phyloP scores from a whole-genome alignment of 2,797 vertebrate species.

The Siniperca obscura region DNA sequence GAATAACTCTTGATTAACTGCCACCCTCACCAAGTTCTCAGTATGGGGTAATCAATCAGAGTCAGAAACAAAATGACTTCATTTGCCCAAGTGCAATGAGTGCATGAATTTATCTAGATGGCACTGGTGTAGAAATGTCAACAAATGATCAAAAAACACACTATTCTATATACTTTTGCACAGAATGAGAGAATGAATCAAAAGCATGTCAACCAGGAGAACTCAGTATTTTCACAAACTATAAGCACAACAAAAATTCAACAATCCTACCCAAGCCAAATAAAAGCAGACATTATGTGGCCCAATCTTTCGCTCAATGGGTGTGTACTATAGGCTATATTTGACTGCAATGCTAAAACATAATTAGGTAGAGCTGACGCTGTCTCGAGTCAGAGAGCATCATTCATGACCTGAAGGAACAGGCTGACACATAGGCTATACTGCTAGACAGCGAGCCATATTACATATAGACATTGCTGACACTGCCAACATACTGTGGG shows the following conservation, averaged over 20 bases:
- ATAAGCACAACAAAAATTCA: neutral
- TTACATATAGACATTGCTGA: neutral
- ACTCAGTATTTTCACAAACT: neutral
- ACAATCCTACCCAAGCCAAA: neutral
- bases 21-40: neutral
- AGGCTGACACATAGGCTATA: neutral
- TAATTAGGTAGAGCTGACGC: neutral
- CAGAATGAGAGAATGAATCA: neutral
- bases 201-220: neutral
- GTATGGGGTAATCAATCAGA: neutral
- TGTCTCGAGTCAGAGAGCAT: neutral
- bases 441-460: neutral
- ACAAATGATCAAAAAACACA: neutral
- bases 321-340: neutral
- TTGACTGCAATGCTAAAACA: neutral
- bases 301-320: neutral
- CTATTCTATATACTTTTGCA: neutral
- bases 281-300: neutral
- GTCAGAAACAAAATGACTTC: neutral
- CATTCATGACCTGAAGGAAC: neutral
- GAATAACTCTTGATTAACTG: neutral
- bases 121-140: neutral
- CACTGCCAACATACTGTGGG: neutral
- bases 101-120: neutral
- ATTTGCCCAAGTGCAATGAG: conserved; percentile 3